Percentiles rank a stretch among this genome's conserved stretches.
Evolutionary conservation across 2,113 vertebrate species (phyloP).

Genomic region (Xiphophorus maculatus): DNA sequence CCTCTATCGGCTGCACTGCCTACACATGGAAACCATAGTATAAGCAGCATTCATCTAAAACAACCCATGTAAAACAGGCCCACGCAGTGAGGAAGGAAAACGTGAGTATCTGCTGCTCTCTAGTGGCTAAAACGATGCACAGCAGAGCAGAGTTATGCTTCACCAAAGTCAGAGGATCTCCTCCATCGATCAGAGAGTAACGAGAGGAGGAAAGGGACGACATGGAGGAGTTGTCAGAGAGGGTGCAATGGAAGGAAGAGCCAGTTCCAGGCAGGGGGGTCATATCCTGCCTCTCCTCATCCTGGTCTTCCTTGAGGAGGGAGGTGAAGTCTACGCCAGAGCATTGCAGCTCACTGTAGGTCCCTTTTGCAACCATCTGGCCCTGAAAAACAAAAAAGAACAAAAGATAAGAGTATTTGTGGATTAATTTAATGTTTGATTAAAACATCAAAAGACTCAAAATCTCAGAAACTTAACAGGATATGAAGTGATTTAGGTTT

Average conservation of each 20-base stretch:
- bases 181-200: slow-evolving; percentile 85
- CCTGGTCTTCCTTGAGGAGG: slow-evolving; percentile 85
- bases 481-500: not conserved
- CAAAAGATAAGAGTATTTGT: not conserved
- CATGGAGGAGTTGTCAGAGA: slow-evolving; percentile 88
- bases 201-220: slow-evolving; percentile 87
- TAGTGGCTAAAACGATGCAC: slow-evolving; percentile 40
- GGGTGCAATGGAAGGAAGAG: slow-evolving; percentile 68
- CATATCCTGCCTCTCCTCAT: slow-evolving; percentile 42
- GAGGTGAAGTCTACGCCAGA: slow-evolving; percentile 92
- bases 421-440: not conserved
- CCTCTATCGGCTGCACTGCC: slow-evolving; percentile 72
- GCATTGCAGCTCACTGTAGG: slow-evolving; percentile 86
- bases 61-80: slow-evolving; percentile 4
- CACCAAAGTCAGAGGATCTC: slow-evolving; percentile 77
- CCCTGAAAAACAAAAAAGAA: slow-evolving; percentile 77
- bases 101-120: slow-evolving; percentile 60
- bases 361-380: slow-evolving; percentile 86
- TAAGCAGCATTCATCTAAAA: slow-evolving; percentile 31
- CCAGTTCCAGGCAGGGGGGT: slow-evolving; percentile 15
- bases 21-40: slow-evolving; percentile 60
- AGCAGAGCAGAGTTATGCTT: slow-evolving; percentile 7
- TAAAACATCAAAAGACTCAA: not conserved
- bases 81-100: slow-evolving; percentile 7
- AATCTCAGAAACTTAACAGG: not conserved